phyloP scores from a whole-genome alignment of 23 tunicate genomes.

The Styela clava region DNA sequence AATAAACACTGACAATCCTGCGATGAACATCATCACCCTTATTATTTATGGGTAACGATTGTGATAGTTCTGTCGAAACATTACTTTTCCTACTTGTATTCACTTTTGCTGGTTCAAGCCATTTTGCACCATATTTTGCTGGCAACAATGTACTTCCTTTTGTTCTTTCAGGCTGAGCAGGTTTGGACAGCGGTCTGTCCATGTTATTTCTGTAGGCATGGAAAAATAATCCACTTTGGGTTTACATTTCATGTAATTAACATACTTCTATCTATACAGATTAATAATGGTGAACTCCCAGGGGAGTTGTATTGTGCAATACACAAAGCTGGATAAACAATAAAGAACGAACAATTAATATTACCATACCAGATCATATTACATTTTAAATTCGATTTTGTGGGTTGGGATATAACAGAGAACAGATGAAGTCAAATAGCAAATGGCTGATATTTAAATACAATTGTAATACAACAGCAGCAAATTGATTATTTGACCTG shows the following conservation, averaged over 20 bases:
- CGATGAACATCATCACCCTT: neutral
- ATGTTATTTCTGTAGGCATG: neutral
- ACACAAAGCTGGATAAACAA: neutral
- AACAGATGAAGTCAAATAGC: neutral
- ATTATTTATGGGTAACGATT: neutral
- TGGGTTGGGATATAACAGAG: too few relatives aligned
- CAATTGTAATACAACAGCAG: neutral
- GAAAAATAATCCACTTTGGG: neutral
- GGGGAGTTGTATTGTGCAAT: neutral
- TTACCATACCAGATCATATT: neutral
- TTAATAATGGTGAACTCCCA: neutral
- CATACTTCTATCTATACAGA: neutral
- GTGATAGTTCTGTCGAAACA: neutral
- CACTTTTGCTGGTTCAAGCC: slow-evolving; percentile 27
- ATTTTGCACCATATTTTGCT: slow-evolving; percentile 30
- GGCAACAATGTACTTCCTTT: slow-evolving; percentile 8
- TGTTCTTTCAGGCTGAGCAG: neutral
- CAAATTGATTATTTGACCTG: neutral
- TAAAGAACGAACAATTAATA: neutral
- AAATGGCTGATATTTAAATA: neutral
- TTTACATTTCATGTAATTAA: neutral
- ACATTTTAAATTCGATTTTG: neutral
- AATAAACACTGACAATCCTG: neutral
- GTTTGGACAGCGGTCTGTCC: neutral
- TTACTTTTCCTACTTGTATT: neutral